Evolutionary conservation across 1,140 invertebrate genomes (phyloP), one percentile per base, ranked within the genome.

Genomic region (Magallana angulata): DNA sequence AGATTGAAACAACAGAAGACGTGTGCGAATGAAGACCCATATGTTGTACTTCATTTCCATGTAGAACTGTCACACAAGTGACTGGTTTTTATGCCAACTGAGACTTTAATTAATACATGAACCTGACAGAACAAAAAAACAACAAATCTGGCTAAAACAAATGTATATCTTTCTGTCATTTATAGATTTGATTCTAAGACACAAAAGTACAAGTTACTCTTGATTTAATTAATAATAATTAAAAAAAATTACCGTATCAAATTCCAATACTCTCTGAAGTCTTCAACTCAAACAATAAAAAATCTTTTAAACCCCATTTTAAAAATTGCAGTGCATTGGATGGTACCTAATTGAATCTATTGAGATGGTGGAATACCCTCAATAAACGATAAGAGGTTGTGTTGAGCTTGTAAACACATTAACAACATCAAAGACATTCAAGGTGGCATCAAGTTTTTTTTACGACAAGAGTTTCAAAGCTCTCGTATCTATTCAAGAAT

Each of bases 11-110:
- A 36, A 36, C 68, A 30, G 18, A 12, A 71, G 68, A 24, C 68
- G 36, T 71, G 68, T 71, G 36, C 24, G 24, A 71, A 24, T 71
- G 18, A 7, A 71, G 5, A 30, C 12, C 68, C 68, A 30, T 71
- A 71, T 71, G 68, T 30, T 71, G 18, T 24, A 71, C 36, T 71
- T 71, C 68, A 71, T 71, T 71, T 71, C 14, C 68, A 71, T 71
- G 68, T 71, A 71, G 18, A 71, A 8, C 24, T 36, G 18, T 30
- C 68, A 30, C 11, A 71, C 24, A 71, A 30, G 8, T 71, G 30
- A 71, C 68, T 71, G 24, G 8, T 18, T 71, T 36, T 71, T 71
- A 71, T 71, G 68, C 68, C 60, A 36, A 30, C 24, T 71, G 68
- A 71, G 36, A 36, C 24, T 12, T 11, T 71, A 71, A 71, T 36